Percentiles rank a stretch among this genome's conserved stretches.
Conservation (phyloP, 2,797 vertebrate species). For the Galagoides demidoff region DNA sequence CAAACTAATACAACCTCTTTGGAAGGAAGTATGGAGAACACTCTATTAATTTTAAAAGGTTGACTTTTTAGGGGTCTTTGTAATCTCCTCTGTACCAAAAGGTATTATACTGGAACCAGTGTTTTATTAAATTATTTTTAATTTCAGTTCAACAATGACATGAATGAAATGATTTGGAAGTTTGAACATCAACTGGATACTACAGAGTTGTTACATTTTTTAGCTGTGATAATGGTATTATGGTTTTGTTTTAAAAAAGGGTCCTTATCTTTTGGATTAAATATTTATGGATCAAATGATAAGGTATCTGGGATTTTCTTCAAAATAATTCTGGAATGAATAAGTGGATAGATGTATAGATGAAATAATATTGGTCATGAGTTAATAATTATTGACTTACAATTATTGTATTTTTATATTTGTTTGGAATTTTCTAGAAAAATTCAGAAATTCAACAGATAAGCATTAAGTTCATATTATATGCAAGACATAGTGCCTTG, state of each 20-base stretch:
- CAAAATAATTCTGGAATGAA: constrained; percentile 14
- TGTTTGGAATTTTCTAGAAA: neutral
- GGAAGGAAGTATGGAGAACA: too few species aligned
- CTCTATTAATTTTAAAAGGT: neutral
- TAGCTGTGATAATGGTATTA: neutral
- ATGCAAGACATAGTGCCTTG: neutral
- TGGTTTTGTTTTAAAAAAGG: neutral
- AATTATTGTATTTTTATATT: constrained; percentile 12
- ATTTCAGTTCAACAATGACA: constrained; percentile 15
- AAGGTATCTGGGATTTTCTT: constrained; percentile 25
- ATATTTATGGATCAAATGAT: constrained; percentile 26
- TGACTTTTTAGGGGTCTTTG: neutral
- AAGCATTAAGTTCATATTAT: neutral
- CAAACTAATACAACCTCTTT: too few species aligned
- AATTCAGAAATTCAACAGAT: neutral
- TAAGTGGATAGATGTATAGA: neutral
- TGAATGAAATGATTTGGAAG: neutral
- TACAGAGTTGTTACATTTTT: neutral
- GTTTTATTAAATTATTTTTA: constrained; percentile 19
- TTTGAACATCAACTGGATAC: neutral
- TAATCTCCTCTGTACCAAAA: neutral
- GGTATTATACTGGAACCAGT: neutral
- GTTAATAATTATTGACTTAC: neutral
- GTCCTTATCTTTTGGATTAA: constrained; percentile 33
- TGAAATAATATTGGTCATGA: neutral